Conservation (phyloP, 1,140 invertebrate species). For the Parasteatoda tepidariorum region DNA sequence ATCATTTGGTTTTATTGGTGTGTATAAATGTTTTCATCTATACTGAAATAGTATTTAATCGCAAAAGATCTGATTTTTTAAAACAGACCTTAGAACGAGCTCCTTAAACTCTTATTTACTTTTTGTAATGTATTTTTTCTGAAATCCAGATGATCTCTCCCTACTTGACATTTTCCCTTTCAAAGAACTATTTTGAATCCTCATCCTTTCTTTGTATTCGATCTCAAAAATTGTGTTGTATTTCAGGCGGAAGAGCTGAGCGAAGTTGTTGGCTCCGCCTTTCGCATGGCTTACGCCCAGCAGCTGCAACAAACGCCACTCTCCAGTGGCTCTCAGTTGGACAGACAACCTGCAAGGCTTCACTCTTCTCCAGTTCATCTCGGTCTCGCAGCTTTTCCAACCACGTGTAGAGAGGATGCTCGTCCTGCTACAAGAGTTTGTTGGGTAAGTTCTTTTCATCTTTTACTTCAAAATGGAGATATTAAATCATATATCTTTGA, state of each 20-base stretch:
- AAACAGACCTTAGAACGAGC: too few relatives aligned
- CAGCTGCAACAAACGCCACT: constrained; percentile 75
- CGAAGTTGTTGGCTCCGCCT: constrained; percentile 88
- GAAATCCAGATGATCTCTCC: too few relatives aligned
- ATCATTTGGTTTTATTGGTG: too few relatives aligned
- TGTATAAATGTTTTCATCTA: too few relatives aligned
- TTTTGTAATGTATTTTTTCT: too few relatives aligned
- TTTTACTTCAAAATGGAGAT: neutral
- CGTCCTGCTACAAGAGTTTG: constrained; percentile 21
- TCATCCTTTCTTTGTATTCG: too few relatives aligned
- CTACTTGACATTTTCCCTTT: too few relatives aligned
- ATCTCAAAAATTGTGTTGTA: too few relatives aligned
- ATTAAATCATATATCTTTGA: neutral
- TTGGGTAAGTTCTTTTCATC: constrained; percentile 32
- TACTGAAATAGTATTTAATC: too few relatives aligned
- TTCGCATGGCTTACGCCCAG: constrained; percentile 90
- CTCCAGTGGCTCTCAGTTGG: constrained; percentile 69
- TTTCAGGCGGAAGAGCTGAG: constrained; percentile 88
- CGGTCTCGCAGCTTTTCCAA: constrained; percentile 7
- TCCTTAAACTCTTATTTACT: too few relatives aligned
- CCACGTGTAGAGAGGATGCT: constrained; percentile 44
- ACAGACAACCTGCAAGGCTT: neutral
- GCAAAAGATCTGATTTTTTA: too few relatives aligned
- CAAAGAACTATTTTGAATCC: too few relatives aligned
- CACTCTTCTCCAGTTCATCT: constrained; percentile 3